Conservation (phyloP, 2,797 vertebrate genomes). For the Orientallactaga sibirica region DNA sequence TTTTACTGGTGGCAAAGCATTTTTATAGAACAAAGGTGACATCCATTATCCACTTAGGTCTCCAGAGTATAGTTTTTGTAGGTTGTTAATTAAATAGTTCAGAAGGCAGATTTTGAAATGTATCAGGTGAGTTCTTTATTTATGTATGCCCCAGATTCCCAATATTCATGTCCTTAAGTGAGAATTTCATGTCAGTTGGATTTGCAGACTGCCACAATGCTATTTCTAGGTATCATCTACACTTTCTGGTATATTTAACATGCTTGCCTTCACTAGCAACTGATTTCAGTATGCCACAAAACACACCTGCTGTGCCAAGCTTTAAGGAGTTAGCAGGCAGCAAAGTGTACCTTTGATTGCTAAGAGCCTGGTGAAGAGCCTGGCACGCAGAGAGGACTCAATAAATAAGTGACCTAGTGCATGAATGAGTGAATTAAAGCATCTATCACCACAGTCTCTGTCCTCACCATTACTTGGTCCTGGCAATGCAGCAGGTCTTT, state of each 20-base stretch:
- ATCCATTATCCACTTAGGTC: conserved; percentile 81
- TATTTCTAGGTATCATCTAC: conserved; percentile 82
- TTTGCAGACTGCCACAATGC: conserved; percentile 71
- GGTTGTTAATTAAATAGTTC: conserved; percentile 86
- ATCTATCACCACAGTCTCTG: neutral
- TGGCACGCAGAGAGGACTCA: neutral
- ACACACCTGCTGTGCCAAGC: conserved; percentile 65
- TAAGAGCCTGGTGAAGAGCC: conserved; percentile 23
- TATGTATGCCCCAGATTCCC: conserved; percentile 79
- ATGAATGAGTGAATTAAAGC: neutral
- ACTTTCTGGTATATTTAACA: conserved; percentile 75
- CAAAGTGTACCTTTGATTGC: conserved; percentile 39
- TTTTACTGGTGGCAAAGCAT: conserved; percentile 79
- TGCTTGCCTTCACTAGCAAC: conserved; percentile 67
- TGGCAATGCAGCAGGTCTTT: neutral
- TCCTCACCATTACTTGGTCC: neutral
- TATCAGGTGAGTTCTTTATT: conserved; percentile 80
- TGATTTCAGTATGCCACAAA: conserved; percentile 73
- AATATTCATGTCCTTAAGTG: conserved; percentile 76
- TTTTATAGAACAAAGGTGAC: conserved; percentile 83
- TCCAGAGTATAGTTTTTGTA: conserved; percentile 80
- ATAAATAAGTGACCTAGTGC: conserved; percentile 8
- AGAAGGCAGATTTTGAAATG: conserved; percentile 78
- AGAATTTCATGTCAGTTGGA: conserved; percentile 79
- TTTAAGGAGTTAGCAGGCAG: conserved; percentile 71